Conservation (phyloP, 2,113 vertebrate genomes). For the Neolamprologus modestus region DNA sequence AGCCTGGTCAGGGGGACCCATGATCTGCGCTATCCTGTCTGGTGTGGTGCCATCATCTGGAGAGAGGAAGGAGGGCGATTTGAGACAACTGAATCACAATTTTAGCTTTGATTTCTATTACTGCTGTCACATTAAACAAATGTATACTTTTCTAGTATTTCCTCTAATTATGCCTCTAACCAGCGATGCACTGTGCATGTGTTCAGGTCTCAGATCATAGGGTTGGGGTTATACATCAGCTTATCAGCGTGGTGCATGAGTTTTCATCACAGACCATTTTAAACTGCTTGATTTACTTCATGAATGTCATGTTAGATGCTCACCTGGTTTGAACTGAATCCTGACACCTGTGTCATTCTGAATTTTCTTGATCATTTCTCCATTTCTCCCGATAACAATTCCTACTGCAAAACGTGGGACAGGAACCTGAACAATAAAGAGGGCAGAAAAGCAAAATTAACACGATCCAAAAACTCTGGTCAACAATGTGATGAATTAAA, state of each 20-base stretch:
- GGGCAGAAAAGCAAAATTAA: neutral
- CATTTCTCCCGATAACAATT: constrained; percentile 96
- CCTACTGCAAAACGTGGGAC: constrained; percentile 98
- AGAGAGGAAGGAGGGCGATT: neutral
- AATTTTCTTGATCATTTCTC: constrained; percentile 99
- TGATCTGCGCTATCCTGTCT: constrained; percentile 97
- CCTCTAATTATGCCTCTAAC: neutral
- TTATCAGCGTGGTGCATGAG: constrained; percentile 65
- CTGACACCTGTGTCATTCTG: constrained; percentile 97
- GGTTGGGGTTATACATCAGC: constrained; percentile 54
- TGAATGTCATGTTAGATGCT: neutral
- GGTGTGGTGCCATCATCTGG: constrained; percentile 94
- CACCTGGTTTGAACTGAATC: constrained; percentile 98
- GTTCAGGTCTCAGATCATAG: constrained; percentile 50
- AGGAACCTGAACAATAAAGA: constrained; percentile 75
- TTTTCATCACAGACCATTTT: constrained; percentile 49
- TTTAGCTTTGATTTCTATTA: neutral
- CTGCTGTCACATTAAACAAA: neutral
- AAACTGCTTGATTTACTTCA: neutral
- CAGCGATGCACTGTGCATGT: neutral
- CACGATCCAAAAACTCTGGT: accelerated
- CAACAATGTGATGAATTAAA: neutral
- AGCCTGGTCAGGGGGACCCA: constrained; percentile 92
- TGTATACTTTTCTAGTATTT: neutral
- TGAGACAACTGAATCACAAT: accelerated